phyloP scores from a whole-genome alignment of 2,888 invertebrate species.

The Acanthosepion esculentum region DNA sequence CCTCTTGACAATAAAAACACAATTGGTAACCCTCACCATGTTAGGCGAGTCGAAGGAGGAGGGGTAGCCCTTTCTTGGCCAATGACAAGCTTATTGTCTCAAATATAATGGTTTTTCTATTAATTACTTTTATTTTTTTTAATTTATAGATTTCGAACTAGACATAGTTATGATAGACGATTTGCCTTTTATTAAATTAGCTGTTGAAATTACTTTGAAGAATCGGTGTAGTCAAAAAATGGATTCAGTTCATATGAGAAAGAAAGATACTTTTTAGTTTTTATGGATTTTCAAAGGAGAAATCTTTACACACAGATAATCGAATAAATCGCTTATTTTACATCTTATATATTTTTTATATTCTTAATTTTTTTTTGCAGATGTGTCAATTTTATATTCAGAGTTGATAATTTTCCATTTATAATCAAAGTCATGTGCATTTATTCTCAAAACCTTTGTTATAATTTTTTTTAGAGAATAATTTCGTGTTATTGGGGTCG shows the following conservation, averaged over 20 bases:
- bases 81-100: slow-evolving; percentile 23
- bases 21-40: slow-evolving; percentile 41
- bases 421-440: neutral
- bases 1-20: slow-evolving; percentile 44
- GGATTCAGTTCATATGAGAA: neutral
- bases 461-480: neutral
- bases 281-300: neutral
- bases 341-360: neutral
- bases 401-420: neutral
- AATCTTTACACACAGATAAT: neutral
- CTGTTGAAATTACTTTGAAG: neutral
- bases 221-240: neutral
- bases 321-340: neutral
- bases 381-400: neutral
- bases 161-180: neutral
- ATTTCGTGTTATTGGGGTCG: neutral
- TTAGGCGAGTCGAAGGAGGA: slow-evolving; percentile 42
- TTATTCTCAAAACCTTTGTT: neutral
- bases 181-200: neutral
- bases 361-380: no score
- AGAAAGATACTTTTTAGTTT: neutral
- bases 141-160: slow-evolving; percentile 18
- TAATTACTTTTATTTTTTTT: neutral
- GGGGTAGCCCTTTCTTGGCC: slow-evolving; percentile 34
- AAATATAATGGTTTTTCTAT: neutral